Base-by-base conservation (phyloP, 1,140 invertebrate genomes). In the Pantala flavescens region DNA sequence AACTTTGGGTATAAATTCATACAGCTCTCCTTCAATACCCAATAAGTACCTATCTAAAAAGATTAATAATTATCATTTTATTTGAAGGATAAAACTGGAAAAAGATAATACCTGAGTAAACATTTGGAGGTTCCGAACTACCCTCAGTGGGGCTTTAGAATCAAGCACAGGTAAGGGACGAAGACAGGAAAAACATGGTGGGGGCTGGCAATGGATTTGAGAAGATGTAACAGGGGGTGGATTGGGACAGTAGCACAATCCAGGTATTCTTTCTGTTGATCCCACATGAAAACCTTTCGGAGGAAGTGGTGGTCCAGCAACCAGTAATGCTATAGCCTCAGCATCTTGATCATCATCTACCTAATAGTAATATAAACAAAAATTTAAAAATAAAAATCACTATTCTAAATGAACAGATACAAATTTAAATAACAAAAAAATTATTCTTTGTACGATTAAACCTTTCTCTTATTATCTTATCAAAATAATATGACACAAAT, bases 331-430 rank as follows among this genome's bases (percentile, higher is more conserved):
- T 75, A 93, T 88, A 71, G 93, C 89, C 80, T 94, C 92, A 78
- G 91, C 87, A 81, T 96, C 94, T 80, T 95, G 91, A 9, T 90
- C 87, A 81, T 96, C 94, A 80, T 96, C 94, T 16, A 96, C 89
- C 88, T 91, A 80, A 78, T 80, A 79, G 23, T 71, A 75, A 77
- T 74, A 55, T 71, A 76, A 36, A 72, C 24, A 74, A 63, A 12
- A 7, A 63, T 19, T 19, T 63, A 19, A 63, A 63, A 19, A 63
- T 21, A 63, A 11, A 49, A 49, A 9, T 11, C 43, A 49, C 16
- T 49, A 49, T 49, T 49, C 12, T 36, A 36, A 36, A 36, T 36
- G 2, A 36, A 36, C 3, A 5, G 28, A 5, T 5, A 36, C 9
- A 36, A 36, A 36, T 5, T 36, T 5, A 36, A 5, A 36, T 36